Conservation (phyloP, 2,797 vertebrate genomes). For the Chromobotia macracanthus region DNA sequence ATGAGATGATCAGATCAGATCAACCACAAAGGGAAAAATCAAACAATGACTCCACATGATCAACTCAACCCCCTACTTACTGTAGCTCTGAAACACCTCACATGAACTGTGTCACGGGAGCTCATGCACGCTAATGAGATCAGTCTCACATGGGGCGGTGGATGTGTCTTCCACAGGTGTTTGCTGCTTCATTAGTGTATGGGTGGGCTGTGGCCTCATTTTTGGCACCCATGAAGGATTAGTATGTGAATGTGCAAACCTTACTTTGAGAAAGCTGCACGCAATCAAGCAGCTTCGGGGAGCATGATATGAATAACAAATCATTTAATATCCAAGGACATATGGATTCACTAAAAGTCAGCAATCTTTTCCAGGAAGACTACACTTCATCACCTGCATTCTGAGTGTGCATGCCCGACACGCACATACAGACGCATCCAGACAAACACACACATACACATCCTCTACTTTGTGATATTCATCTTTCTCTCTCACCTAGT, state of each 20-base stretch:
- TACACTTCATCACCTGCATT: slow-evolving; percentile 1
- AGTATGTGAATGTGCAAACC: neutral
- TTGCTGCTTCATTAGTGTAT: neutral
- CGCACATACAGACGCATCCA: too few species aligned
- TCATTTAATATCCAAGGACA: slow-evolving; percentile 27
- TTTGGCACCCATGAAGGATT: slow-evolving; percentile 15
- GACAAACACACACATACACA: slow-evolving; percentile 19
- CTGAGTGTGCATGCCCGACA: neutral
- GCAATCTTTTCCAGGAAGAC: slow-evolving; percentile 31
- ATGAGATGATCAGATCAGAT: slow-evolving; percentile 43
- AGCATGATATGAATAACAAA: slow-evolving; percentile 41
- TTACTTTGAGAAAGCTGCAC: slow-evolving; percentile 23
- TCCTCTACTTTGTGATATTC: slow-evolving; percentile 7
- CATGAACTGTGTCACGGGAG: neutral
- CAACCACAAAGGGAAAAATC: slow-evolving; percentile 12
- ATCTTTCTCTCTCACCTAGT: slow-evolving; percentile 26
- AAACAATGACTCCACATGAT: slow-evolving; percentile 20
- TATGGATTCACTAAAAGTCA: slow-evolving; percentile 13
- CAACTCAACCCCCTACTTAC: neutral
- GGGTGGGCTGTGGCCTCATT: slow-evolving; percentile 20
- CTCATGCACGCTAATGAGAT: slow-evolving; percentile 26
- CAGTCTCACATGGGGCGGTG: neutral
- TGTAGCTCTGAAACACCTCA: neutral
- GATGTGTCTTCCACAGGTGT: slow-evolving; percentile 5
- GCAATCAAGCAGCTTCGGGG: slow-evolving; percentile 9